Evolutionary conservation across 2,797 vertebrate genomes (phyloP), one percentile per base, ranked within the genome.

Genomic region (Lophotriccus pileatus): DNA sequence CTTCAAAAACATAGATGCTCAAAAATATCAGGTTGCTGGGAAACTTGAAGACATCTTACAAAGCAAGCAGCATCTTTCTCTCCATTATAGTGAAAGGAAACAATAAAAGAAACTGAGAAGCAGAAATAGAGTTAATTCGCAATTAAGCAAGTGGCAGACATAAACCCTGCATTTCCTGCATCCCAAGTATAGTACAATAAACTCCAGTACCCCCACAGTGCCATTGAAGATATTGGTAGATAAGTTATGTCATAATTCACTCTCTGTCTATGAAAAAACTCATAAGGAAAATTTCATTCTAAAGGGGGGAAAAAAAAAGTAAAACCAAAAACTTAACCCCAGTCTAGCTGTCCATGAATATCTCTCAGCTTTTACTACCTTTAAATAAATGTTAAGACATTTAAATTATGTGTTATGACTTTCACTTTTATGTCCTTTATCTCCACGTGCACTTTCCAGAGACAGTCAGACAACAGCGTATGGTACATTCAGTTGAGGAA

Each of bases 281-380:
- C 46, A 58, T 34, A 89, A 58, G 28, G 28, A 84, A 82, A 76
- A 78, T 13, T n/a, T 90, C 1, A 73, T 89, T 90, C 10, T 52
- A 32, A 6, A 11, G 8, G 5, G 7, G 4, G 5, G 1, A 11
- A 41, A 47, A 46, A 36, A 46, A 18, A 0, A 3, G 7, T 9
- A n/a, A 66, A 25, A 1, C 0, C 2, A 17, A 68, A 69, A 19
- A 2, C 8, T 41, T 84, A 81, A 88, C 3, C 5, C 13, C 28
- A 21, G 25, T 59, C 47, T 70, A 73, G 13, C 14, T 73, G 23
- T 66, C 56, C 36, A 69, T 14, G 52, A 79, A 27, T 7, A 73
- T 36, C 23, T 50, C 28, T 47, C 22, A 14, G 10, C 27, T 55
- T 19, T 79, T 43, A 52, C 25, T 9, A 53, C 8, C 21, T 73